These are phyloP conservation scores for Pachycephala philippinensis DNA, from an alignment of 2,113 vertebrate genomes.

Conservation along the genomic window DNA sequence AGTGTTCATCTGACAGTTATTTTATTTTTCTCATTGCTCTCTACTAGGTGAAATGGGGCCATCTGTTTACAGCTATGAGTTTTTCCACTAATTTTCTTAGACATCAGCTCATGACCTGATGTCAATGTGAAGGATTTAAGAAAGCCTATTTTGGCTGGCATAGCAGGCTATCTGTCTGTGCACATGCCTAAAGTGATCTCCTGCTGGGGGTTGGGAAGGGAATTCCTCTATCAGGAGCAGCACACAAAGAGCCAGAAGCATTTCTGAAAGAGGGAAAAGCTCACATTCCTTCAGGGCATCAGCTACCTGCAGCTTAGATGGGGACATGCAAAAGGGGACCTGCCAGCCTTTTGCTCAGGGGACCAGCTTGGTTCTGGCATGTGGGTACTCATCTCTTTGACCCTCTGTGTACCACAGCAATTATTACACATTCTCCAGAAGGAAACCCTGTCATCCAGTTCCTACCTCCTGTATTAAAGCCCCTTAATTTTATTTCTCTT, in stretches of 20 bases:
- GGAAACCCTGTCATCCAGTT: neutral
- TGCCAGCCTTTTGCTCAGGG: neutral
- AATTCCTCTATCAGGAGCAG: neutral
- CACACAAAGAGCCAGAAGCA: neutral
- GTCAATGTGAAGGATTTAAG: neutral
- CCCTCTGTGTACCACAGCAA: neutral
- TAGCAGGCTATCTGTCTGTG: neutral
- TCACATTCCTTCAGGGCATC: conserved; percentile 13
- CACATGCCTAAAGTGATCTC: conserved; percentile 25
- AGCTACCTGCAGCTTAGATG: neutral
- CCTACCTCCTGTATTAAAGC: neutral
- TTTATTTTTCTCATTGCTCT: neutral
- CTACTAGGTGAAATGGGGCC: neutral
- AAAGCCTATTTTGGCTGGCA: conserved; percentile 27
- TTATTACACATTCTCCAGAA: neutral
- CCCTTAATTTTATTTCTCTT: neutral
- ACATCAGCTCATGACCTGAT: neutral
- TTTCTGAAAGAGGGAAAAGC: neutral
- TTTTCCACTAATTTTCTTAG: neutral
- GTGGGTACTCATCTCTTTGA: neutral
- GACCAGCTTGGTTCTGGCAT: neutral
- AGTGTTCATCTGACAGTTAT: neutral
- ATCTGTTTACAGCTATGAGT: neutral
- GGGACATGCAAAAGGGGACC: neutral
- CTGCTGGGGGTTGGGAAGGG: neutral